Base-by-base conservation (phyloP, 2,113 vertebrate species). In the Chionodraco myersi region DNA sequence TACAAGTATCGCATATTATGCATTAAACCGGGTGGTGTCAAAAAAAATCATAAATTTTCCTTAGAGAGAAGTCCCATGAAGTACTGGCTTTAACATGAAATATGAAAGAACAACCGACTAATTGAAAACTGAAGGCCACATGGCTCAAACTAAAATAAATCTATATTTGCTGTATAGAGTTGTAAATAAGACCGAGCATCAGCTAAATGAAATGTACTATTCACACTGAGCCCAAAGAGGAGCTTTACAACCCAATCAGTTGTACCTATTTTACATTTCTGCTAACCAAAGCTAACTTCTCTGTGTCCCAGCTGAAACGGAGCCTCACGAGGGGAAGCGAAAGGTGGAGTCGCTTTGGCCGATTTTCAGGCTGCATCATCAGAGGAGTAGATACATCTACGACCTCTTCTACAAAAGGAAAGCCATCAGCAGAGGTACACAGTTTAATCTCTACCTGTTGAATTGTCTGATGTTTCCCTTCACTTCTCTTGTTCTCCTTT, bases 311-410 rank as follows among this genome's bases (percentile, higher is more conserved):
- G 98, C 98, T 90, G 98, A 99, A 91, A 99, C 98, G 0, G 98
- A 99, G 51, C 98, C 98, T 8, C 98, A 99, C 0, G 98, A 99
- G 76, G 98, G 97, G 2, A 99, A 99, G 91, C 93, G 98, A 63
- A 99, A 99, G 72, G 97, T 99, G 72, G 98, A 99, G 75, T 97
- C 97, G 9, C 95, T 99, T 3, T 99, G 98, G 98, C 97, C 98
- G 0, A 99, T 99, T 85, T 99, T 99, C 94, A 94, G 98, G 70
- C 97, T 99, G 49, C 98, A 99, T 71, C 98, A 99, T 83, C 98
- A 99, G 91, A 96, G 97, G 74, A 99, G 97, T 51, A 96, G 97
- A 36, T 99, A 99, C 86, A 99, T 99, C 80, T 99, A 96, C 58
- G 98, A 99, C 68, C 96, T 99, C 3, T 99, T 99, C 90, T 98